Conservation (phyloP, 2,888 invertebrate genomes). For the Tribolium freemani region DNA sequence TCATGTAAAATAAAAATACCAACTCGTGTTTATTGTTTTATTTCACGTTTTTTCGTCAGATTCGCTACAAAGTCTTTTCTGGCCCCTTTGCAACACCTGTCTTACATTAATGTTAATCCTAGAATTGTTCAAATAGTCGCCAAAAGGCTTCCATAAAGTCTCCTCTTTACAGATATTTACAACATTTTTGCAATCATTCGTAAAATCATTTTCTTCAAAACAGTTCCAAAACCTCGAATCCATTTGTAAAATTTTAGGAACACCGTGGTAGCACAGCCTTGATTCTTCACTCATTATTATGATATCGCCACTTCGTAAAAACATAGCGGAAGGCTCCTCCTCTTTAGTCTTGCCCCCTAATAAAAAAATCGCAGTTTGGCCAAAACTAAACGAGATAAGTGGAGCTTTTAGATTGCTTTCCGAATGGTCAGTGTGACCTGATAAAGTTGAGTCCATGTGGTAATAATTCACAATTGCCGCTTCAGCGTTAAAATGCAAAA, state of each 20-base stretch:
- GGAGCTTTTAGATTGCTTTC: constrained; percentile 90
- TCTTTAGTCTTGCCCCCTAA: constrained; percentile 85
- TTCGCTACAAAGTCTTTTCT: constrained; percentile 65
- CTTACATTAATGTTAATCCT: constrained; percentile 96
- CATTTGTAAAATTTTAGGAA: constrained; percentile 85
- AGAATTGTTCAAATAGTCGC: constrained; percentile 76
- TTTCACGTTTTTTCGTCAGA: constrained; percentile 24
- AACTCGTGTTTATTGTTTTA: not conserved
- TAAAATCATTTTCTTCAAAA: constrained; percentile 31
- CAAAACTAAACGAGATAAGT: constrained; percentile 92
- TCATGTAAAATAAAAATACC: constrained; percentile 2
- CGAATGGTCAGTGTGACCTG: constrained; percentile 96
- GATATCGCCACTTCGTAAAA: constrained; percentile 91
- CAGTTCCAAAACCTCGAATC: constrained; percentile 69
- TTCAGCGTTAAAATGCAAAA: constrained; percentile 79
- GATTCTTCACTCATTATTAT: constrained; percentile 90
- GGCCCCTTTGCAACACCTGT: constrained; percentile 83
- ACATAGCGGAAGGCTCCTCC: constrained; percentile 78
- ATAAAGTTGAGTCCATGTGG: constrained; percentile 90
- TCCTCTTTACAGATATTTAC: constrained; percentile 62
- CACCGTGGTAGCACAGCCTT: constrained; percentile 92
- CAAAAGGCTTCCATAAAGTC: constrained; percentile 71
- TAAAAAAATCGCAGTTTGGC: constrained; percentile 94
- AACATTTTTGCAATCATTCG: constrained; percentile 47
- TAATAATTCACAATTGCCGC: constrained; percentile 98